Evolutionary conservation across 2,797 vertebrate genomes (phyloP).

Genomic region (Myotis pilosus): DNA sequence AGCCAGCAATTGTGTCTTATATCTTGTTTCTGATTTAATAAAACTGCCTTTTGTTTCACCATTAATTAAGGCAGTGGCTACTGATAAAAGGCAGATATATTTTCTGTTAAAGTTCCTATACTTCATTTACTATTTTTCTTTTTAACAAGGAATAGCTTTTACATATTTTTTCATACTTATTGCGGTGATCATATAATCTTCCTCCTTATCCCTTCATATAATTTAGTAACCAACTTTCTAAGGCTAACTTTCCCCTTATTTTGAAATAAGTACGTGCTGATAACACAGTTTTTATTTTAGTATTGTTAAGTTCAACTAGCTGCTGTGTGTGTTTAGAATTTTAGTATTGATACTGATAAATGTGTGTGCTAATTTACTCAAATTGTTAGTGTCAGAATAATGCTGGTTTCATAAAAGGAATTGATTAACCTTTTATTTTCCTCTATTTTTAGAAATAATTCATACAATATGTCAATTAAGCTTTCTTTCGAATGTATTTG

Average conservation of each 20-base stretch:
- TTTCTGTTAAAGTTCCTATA: background rate
- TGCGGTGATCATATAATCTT: background rate
- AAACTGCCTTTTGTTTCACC: background rate
- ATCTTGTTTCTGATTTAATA: slow-evolving; percentile 27
- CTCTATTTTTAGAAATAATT: background rate
- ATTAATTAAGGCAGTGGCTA: background rate
- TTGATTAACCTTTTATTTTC: slow-evolving; percentile 33
- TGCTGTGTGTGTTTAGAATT: slow-evolving; percentile 31
- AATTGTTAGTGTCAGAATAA: slow-evolving; percentile 42
- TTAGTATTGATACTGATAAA: slow-evolving; percentile 22
- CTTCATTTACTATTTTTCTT: background rate
- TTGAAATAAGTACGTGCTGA: background rate
- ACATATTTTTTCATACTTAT: background rate
- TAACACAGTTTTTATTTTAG: slow-evolving; percentile 4
- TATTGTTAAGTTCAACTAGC: background rate
- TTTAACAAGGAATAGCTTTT: background rate
- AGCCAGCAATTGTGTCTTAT: background rate
- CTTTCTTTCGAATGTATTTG: background rate
- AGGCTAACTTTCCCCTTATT: background rate
- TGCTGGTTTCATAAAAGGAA: slow-evolving; percentile 38
- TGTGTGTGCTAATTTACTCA: slow-evolving; percentile 20
- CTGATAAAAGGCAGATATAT: background rate
- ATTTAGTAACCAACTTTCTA: background rate
- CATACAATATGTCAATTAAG: background rate
- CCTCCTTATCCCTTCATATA: background rate